Percentiles rank a stretch among this genome's conserved stretches.
Evolutionary conservation across 2,888 invertebrate species (phyloP).

Genomic region (Xylota sylvarum): DNA sequence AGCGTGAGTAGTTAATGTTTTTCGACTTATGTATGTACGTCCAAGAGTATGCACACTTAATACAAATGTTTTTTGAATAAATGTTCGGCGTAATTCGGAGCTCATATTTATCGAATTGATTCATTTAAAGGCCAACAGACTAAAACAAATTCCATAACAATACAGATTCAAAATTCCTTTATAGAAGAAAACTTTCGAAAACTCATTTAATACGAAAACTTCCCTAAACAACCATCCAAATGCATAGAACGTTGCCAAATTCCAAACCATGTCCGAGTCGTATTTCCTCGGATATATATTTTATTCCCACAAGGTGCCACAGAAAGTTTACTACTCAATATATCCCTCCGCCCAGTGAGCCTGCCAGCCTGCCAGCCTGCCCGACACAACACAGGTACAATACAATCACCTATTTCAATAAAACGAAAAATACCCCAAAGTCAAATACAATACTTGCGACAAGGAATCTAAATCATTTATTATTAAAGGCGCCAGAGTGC

Average conservation of each 20-base stretch:
- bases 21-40: too few species aligned
- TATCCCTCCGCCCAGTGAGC: not conserved
- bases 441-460: constrained; percentile 62
- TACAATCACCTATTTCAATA: constrained; percentile 73
- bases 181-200: not conserved
- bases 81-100: too few species aligned
- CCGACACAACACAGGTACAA: constrained; percentile 23
- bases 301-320: constrained; percentile 18
- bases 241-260: constrained; percentile 18
- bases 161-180: not conserved
- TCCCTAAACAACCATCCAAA: not conserved
- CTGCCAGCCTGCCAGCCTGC: not conserved
- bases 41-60: too few species aligned
- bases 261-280: constrained; percentile 9
- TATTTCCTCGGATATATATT: constrained; percentile 4
- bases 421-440: constrained; percentile 66
- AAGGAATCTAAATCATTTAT: constrained; percentile 74
- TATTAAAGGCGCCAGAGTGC: constrained; percentile 72
- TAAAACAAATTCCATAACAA: not conserved
- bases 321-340: constrained; percentile 34
- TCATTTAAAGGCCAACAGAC: not conserved
- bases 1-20: too few species aligned
- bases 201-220: not conserved
- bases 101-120: too few species aligned
- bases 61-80: too few species aligned